Base-by-base conservation (phyloP, 2,797 vertebrate genomes). In the Xenentodon cancila region DNA sequence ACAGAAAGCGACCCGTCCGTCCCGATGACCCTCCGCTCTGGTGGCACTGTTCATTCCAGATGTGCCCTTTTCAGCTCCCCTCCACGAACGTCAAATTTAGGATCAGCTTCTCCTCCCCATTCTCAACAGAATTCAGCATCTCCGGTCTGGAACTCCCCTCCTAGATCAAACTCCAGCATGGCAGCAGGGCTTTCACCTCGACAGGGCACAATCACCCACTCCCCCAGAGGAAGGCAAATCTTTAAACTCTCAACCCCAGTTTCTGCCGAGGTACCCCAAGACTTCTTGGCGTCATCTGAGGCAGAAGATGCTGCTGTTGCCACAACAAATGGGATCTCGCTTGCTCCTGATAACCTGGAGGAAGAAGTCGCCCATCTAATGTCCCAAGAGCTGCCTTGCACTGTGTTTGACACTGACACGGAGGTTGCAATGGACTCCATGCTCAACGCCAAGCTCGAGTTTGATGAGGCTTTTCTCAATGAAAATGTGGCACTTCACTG, bases 381-480 rank as follows among this genome's bases (percentile, higher is more conserved):
- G 50, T 79, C 91, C 42, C 92, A 93, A 57, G 93, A 93, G 22
- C 77, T 94, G n/a, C 91, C 93, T 0, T 92, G 89, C 46, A 83
- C 89, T 0, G 84, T 86, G 50, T 92, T 94, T 15, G 93, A 94
- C 61, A 68, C 85, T 0, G 92, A 93, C 75, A 82, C 92, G 0
- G 94, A 95, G 65, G 93, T 94, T 42, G 95, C 93, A 0, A 90
- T 96, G 78, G 94, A 92, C 1, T 94, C 95, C 0, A 86, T 95
- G 85, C 80, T 97, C 42, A 94, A 93, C 16, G 84, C 91, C 0
- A 92, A 96, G 75, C 88, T 96, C 37, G 95, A 95, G 44, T 95
- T 96, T n/a, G 95, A 95, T 1, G 95, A 95, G 50, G 82, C 90
- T 7, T 86, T 96, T 59, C 92, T 96, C 27, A 90, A 89, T 0